Evolutionary conservation across 2,888 invertebrate species (phyloP).

Genomic region (Pandemis heparana): DNA sequence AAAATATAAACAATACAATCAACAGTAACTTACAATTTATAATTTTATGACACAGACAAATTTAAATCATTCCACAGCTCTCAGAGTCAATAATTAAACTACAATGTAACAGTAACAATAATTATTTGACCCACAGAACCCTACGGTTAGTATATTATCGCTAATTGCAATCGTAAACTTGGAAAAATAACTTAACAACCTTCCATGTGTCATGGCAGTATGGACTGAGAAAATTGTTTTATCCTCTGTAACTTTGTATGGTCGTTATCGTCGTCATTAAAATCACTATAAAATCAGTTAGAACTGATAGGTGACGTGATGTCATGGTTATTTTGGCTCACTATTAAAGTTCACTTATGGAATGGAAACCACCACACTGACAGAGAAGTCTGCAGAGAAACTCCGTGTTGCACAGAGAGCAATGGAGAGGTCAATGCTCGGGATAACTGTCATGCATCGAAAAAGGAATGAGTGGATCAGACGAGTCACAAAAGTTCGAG

Average conservation of each 20-base stretch:
- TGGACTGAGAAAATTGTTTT: conserved; percentile 20
- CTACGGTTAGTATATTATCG: conserved; percentile 29
- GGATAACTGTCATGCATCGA: too few relatives aligned
- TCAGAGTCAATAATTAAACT: not conserved
- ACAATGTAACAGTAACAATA: conserved; percentile 17
- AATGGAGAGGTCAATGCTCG: not conserved
- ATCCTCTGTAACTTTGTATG: conserved; percentile 31
- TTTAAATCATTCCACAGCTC: conserved; percentile 4
- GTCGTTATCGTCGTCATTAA: conserved; percentile 49
- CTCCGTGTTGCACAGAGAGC: conserved; percentile 4
- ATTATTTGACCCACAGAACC: conserved; percentile 38
- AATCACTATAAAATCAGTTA: conserved; percentile 61
- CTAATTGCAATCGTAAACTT: conserved; percentile 38
- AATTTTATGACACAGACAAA: conserved; percentile 1
- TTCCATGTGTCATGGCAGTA: conserved; percentile 30
- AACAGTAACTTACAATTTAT: not conserved
- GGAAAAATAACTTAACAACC: conserved; percentile 23
- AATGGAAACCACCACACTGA: not conserved
- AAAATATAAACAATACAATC: not conserved
- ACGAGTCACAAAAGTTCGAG: too few relatives aligned
- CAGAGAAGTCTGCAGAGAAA: not conserved
- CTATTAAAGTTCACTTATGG: conserved; percentile 1
- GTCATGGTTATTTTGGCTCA: conserved; percentile 48
- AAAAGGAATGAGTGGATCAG: too few relatives aligned
- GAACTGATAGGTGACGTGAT: conserved; percentile 52